A percentile compares a stretch with the other conserved stretches of the same genome.
phyloP scores from a whole-genome alignment of 37 sponge, comb jelly and placozoan genomes.

The Hexactinellida sp. region DNA sequence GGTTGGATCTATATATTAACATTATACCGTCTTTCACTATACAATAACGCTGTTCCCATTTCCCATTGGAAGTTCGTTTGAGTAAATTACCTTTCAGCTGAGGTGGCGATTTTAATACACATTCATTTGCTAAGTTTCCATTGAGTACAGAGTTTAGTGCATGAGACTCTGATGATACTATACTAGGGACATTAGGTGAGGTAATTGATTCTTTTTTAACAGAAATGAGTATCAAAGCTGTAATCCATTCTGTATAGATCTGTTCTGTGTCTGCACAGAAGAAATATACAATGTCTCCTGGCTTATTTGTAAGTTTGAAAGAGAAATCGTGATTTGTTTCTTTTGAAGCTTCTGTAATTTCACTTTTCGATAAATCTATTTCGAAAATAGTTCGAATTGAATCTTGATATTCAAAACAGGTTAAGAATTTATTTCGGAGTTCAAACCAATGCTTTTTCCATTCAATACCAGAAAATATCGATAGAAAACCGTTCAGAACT shows the following conservation, averaged over 20 bases:
- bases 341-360: not conserved
- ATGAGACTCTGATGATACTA: not conserved
- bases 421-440: not conserved
- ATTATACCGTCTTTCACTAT: not conserved
- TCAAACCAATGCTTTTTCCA: slow-evolving; percentile 14
- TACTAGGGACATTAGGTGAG: not conserved
- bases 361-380: not conserved
- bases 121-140: not conserved
- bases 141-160: not conserved
- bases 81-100: not conserved
- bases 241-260: not conserved
- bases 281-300: not conserved
- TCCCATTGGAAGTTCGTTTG: not conserved
- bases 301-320: not conserved
- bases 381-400: slow-evolving; percentile 1
- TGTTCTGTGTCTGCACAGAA: not conserved
- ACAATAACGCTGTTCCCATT: slow-evolving; percentile 19
- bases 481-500: not conserved
- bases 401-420: not conserved
- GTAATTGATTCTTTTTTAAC: not conserved
- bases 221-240: not conserved
- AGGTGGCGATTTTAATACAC: not conserved
- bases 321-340: not conserved
- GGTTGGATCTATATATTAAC: not conserved
- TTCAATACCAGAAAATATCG: not conserved